Evolutionary conservation across 2,797 vertebrate species (phyloP).

Genomic region (Capromys pilorides): DNA sequence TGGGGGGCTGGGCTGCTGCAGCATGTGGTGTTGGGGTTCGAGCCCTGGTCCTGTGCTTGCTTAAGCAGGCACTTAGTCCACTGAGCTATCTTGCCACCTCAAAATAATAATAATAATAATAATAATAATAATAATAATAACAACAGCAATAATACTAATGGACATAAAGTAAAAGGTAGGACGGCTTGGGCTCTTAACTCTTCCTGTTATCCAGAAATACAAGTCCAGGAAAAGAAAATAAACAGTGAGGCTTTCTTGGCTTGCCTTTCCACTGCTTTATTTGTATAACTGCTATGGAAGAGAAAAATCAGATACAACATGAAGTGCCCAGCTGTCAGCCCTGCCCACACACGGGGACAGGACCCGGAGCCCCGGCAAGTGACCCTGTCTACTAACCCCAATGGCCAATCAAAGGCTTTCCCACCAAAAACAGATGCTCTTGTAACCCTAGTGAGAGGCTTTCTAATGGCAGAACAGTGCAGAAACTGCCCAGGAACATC

Average conservation of each 20-base stretch:
- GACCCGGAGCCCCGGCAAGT: background rate
- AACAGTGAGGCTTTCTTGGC: background rate
- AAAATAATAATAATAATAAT: background rate
- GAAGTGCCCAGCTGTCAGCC: background rate
- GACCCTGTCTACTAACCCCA: background rate
- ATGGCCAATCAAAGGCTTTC: background rate
- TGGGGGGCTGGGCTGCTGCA: no score
- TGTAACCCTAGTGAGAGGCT: background rate
- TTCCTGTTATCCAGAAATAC: conserved; percentile 13
- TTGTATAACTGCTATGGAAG: background rate
- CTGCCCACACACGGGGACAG: background rate
- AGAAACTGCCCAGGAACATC: background rate
- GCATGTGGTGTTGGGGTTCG: no score
- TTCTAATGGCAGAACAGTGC: background rate
- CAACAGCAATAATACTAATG: no score
- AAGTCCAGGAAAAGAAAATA: conserved; percentile 12
- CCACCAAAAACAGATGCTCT: background rate
- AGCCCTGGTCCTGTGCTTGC: no score
- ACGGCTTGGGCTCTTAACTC: background rate
- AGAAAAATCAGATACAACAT: background rate
- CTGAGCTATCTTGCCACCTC: no score
- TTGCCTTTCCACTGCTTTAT: conserved; percentile 1
- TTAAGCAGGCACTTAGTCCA: no score
- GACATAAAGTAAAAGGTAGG: background rate
- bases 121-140: background rate